Percentiles rank a stretch among this genome's conserved stretches.
phyloP scores from a whole-genome alignment of 2,888 invertebrate genomes.

The Parascotia fuliginaria region DNA sequence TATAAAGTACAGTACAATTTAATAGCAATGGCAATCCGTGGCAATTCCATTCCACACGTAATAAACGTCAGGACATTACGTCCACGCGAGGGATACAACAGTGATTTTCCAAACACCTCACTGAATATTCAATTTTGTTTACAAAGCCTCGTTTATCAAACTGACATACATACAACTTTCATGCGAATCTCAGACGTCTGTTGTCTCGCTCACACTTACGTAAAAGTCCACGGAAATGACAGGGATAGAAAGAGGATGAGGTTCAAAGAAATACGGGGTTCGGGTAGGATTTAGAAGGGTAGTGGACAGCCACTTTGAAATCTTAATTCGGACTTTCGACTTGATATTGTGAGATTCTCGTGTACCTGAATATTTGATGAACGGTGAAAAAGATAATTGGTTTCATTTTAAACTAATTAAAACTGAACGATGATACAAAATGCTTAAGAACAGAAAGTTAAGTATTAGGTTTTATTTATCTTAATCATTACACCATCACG shows the following conservation, averaged over 20 bases:
- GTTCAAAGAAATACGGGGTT: constrained; percentile 64
- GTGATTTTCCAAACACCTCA: constrained; percentile 77
- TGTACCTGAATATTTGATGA: constrained; percentile 40
- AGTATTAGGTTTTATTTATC: no score
- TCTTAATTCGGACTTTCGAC: constrained; percentile 53
- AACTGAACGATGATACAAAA: constrained; percentile 10
- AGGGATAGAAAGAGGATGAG: constrained; percentile 46
- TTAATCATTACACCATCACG: no score
- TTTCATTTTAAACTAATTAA: constrained; percentile 29
- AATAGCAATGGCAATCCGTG: constrained; percentile 12
- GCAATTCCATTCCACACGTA: constrained; percentile 39
- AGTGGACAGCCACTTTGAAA: constrained; percentile 65
- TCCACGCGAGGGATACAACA: constrained; percentile 63
- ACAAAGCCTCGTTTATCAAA: constrained; percentile 70
- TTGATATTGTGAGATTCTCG: constrained; percentile 50
- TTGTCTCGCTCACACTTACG: constrained; percentile 22
- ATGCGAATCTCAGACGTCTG: constrained; percentile 39
- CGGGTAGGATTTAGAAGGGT: constrained; percentile 49
- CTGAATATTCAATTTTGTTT: constrained; percentile 83
- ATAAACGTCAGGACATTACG: constrained; percentile 41
- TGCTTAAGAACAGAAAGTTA: not conserved
- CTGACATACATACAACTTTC: constrained; percentile 72
- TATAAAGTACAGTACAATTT: no score
- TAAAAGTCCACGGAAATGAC: constrained; percentile 20
- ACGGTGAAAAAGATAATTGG: constrained; percentile 28